Evolutionary conservation across 2,888 invertebrate species (phyloP), one percentile per base, ranked within the genome.

Genomic region (Melinopterus prodromus): DNA sequence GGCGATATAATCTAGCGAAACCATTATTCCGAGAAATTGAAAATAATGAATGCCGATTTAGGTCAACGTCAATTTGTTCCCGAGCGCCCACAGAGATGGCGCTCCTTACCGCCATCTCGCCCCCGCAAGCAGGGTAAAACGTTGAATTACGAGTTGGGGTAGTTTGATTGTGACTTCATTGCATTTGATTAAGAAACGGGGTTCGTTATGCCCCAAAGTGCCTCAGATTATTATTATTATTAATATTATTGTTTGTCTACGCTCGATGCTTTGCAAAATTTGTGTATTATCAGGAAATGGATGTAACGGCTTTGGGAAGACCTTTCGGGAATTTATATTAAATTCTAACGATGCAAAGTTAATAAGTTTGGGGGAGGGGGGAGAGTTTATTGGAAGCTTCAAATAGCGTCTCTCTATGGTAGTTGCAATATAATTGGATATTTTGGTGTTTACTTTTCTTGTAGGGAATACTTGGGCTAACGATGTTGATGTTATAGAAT

Each of bases 1-100:
- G 53, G 53, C 53, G 53, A 53, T 53, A 53, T 53, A 53, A 53
- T 53, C 53, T 53, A 53, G 53, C 53, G 53, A 53, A 53, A 53
- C 53, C 53, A 53, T 53, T 53, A 53, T 53, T 53, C 53, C 9
- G 3, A 53, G 53, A 53, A 53, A 53, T 53, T 53, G 53, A 53
- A 53, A 53, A 53, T 53, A 53, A 53, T 53, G 53, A 53, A 53
- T 53, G 53, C 53, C 53, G 53, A 53, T 53, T 53, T 53, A 12
- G 53, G 53, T 53, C 53, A 12, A 53, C 53, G 53, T 53, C 53
- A 53, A 53, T 53, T 53, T 53, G 53, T 53, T 53, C 53, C 53
- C 53, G 3, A 7, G 53, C 53, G 9, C 12, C 53, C 53, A 12
- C 26, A 12, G 53, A 53, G 53, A 53, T 53, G 53, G 53, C 53